phyloP scores from a whole-genome alignment of 2,113 vertebrate species.

The Apeltes quadracus region DNA sequence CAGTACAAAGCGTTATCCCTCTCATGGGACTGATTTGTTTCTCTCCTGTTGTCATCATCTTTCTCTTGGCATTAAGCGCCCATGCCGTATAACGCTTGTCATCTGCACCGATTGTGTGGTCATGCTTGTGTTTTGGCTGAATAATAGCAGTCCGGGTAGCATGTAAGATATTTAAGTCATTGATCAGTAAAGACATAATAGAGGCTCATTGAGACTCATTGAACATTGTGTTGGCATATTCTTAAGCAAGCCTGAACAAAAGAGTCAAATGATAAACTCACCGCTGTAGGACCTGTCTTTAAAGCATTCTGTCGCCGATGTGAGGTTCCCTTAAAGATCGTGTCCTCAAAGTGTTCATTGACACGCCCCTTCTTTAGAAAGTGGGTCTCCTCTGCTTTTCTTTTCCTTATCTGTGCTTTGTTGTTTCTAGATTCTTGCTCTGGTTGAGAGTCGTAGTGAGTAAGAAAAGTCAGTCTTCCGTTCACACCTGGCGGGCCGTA shows the following conservation, averaged over 20 bases:
- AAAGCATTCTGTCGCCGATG: constrained; percentile 12
- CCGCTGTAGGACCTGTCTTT: constrained; percentile 22
- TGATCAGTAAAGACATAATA: neutral
- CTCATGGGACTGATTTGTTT: neutral
- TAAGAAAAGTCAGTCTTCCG: neutral
- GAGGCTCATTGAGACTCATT: neutral
- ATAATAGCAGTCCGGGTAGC: neutral
- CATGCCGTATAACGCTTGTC: neutral
- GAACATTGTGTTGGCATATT: neutral
- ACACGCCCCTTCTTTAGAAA: constrained; percentile 11
- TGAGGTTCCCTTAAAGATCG: neutral
- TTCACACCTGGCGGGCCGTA: neutral
- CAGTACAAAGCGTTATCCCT: neutral
- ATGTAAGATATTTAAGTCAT: neutral
- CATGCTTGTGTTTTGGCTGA: neutral
- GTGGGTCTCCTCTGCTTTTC: neutral
- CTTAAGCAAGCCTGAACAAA: neutral
- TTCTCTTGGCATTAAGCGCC: neutral
- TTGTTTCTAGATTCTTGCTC: neutral
- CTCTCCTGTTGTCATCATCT: constrained; percentile 17
- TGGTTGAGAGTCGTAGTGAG: neutral
- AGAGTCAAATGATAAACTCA: constrained; percentile 28
- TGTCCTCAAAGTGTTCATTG: constrained; percentile 9
- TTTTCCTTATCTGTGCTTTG: constrained; percentile 4
- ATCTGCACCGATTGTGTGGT: neutral